Conservation (phyloP, 2,113 vertebrate species). For the Apistogramma diplotaenia region DNA sequence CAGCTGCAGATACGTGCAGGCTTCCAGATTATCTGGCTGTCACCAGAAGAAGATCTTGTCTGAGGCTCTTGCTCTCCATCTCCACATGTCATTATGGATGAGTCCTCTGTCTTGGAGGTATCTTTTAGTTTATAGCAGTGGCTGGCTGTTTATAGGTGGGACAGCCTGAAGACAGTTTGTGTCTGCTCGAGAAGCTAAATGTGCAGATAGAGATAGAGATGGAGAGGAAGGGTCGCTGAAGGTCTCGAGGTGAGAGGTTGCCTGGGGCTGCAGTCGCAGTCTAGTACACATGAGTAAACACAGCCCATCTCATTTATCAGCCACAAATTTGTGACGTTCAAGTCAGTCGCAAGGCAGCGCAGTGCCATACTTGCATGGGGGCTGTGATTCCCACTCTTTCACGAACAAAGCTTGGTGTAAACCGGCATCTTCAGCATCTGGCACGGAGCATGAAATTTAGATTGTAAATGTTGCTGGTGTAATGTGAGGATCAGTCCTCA, state of each 20-base stretch:
- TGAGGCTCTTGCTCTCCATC: background rate
- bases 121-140: background rate
- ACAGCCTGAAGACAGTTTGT: background rate
- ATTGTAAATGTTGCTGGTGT: background rate
- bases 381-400: background rate
- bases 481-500: constrained; percentile 1
- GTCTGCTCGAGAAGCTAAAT: background rate
- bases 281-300: constrained; percentile 22
- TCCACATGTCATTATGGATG: constrained; percentile 28
- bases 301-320: background rate
- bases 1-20: background rate
- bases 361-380: background rate
- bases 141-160: constrained; percentile 9
- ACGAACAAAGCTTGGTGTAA: background rate
- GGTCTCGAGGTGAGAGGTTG: constrained; percentile 49
- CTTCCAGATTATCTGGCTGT: constrained; percentile 20
- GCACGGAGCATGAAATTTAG: background rate
- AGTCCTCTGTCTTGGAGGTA: background rate
- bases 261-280: constrained; percentile 30
- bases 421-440: background rate
- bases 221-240: background rate
- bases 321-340: background rate
- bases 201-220: background rate
- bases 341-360: background rate
- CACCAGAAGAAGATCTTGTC: constrained; percentile 21